Conservation (phyloP, 2,888 invertebrate genomes). For the Oasisia sp. region DNA sequence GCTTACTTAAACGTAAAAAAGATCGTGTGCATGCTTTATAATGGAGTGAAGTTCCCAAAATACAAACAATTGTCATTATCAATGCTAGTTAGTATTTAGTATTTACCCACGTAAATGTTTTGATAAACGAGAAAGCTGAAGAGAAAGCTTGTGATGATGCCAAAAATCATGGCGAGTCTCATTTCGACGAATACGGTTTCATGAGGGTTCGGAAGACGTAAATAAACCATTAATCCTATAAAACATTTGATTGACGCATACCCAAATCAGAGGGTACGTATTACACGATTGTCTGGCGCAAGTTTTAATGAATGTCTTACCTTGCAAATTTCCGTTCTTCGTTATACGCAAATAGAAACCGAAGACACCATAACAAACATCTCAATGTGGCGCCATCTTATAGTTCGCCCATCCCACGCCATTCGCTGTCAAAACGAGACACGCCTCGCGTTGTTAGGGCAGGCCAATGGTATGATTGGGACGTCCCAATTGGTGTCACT, state of each 20-base stretch:
- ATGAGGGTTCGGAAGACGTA: background rate
- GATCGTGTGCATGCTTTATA: too few relatives aligned
- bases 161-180: background rate
- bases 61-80: too few relatives aligned
- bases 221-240: background rate
- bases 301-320: constrained; percentile 10
- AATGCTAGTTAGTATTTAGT: too few relatives aligned
- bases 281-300: constrained; percentile 8
- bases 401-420: constrained; percentile 13
- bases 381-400: constrained; percentile 4
- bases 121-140: too few relatives aligned
- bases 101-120: too few relatives aligned
- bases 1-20: too few relatives aligned
- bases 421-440: background rate
- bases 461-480: background rate
- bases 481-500: background rate
- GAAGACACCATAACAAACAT: constrained; percentile 17
- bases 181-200: background rate
- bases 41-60: too few relatives aligned
- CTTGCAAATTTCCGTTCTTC: background rate
- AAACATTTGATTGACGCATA: background rate
- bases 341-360: background rate
- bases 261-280: background rate
- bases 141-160: background rate
- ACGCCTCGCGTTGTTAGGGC: background rate